Base-by-base conservation (phyloP, 2,888 invertebrate species). In the Drosophila stalkeri region DNA sequence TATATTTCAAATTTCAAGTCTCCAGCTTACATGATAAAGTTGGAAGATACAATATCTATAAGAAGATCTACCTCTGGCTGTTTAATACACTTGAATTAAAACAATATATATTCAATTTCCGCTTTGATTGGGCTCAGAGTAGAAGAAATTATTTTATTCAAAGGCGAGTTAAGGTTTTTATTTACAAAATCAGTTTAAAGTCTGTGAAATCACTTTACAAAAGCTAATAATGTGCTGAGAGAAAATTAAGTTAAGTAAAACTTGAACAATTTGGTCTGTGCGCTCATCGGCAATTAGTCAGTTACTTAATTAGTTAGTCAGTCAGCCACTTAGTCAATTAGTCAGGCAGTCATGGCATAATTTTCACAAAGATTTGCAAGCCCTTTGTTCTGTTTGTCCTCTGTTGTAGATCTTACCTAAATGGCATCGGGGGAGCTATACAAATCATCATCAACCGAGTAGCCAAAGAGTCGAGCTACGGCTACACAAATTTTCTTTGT, bases 401-500 rank as follows among this genome's bases (percentile, higher is more conserved):
- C 59, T 27, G 37, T 27, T 46, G 27, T 60, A 47, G 55, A 67
- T 47, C 54, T 49, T 31, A 12, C 33, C 56, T 20, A 9, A 43
- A 44, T 37, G 23, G 1, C 33, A 55, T 20, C 47, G 37, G 33
- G 35, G 62, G 44, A 71, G 63, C 56, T 63, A 3, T 57, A 51
- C 56, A 49, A 61, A 56, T 57, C 55, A 56, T 56, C 55, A 56
- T 56, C 41, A 51, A 12, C 49, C 33, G 56, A 33, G 33, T 31
- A 6, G 33, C 54, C 68, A 56, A 61, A 44, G 33, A 51, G 55
- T 39, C 44, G 23, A 16, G 56, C 20, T 33, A 41, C 8, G 8
- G 52, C 39, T 23, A 59, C 47, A 54, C 43, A 72, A 54, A 63
- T 59, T 67, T 67, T 52, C n/a, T 27, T 18, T 35, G 67, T 67